A percentile compares a stretch with the other conserved stretches of the same genome.
phyloP scores from a whole-genome alignment of 2,888 invertebrate species.

The Orthosia incerta region DNA sequence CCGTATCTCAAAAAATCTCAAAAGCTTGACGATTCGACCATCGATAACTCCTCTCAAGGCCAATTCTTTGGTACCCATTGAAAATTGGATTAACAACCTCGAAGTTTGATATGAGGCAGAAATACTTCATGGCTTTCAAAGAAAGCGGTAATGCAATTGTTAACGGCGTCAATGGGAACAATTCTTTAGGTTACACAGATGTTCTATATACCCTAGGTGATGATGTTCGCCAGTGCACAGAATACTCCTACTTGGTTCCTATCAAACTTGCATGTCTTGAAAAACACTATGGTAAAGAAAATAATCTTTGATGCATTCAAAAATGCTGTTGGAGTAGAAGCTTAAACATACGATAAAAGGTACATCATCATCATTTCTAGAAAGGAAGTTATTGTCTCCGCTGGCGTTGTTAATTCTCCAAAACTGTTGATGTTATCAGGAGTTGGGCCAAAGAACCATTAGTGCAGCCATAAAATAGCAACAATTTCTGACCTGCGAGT shows the following conservation, averaged over 20 bases:
- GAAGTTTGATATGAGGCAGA: conserved; percentile 27
- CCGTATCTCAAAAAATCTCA: conserved; percentile 76
- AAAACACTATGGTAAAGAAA: conserved; percentile 38
- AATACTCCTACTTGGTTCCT: conserved; percentile 24
- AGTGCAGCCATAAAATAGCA: conserved; percentile 68
- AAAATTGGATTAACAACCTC: conserved; percentile 51
- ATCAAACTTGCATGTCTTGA: conserved; percentile 47
- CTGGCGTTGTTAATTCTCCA: conserved; percentile 76
- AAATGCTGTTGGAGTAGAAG: conserved; percentile 69
- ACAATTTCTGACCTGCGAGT: conserved; percentile 73
- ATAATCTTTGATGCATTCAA: conserved; percentile 52
- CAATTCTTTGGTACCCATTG: conserved; percentile 67
- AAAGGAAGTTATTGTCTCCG: conserved; percentile 76
- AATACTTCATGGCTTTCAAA: conserved; percentile 74
- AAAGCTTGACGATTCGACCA: conserved; percentile 55
- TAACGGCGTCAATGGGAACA: conserved; percentile 69
- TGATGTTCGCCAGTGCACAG: conserved; percentile 42
- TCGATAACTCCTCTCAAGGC: conserved; percentile 53
- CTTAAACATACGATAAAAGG: conserved; percentile 51
- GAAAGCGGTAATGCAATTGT: conserved; percentile 81
- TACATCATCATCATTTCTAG: conserved; percentile 56
- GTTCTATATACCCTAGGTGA: conserved; percentile 60
- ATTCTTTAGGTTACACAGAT: conserved; percentile 74
- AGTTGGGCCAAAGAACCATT: conserved; percentile 73
- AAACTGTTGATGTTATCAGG: conserved; percentile 79